A percentile compares a stretch with the other conserved stretches of the same genome.
Evolutionary conservation across 2,888 invertebrate genomes (phyloP).

Genomic region (Cactoblastis cactorum): DNA sequence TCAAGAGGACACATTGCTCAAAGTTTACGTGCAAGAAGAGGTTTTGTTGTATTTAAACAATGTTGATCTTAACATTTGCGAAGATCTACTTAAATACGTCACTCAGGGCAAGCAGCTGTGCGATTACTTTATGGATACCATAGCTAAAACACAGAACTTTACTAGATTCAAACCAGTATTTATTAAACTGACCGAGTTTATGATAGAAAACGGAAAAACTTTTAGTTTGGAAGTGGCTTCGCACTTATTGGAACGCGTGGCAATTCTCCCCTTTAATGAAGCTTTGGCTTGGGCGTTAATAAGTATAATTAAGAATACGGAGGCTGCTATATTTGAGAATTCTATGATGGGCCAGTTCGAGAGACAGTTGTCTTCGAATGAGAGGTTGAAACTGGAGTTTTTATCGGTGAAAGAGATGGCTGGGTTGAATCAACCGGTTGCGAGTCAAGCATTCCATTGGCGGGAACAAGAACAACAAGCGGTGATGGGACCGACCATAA

Average conservation of each 20-base stretch:
- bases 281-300: constrained; percentile 39
- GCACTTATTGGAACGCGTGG: constrained; percentile 53
- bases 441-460: neutral
- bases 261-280: constrained; percentile 51
- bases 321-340: constrained; percentile 37
- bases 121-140: constrained; percentile 44
- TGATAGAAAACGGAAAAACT: constrained; percentile 32
- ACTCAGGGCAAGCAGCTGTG: constrained; percentile 33
- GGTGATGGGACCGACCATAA: too few species aligned
- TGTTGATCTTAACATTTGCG: constrained; percentile 34
- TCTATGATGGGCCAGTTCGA: constrained; percentile 43
- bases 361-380: constrained; percentile 32
- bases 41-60: constrained; percentile 46
- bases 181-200: constrained; percentile 44
- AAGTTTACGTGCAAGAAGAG: constrained; percentile 36
- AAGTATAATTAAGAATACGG: constrained; percentile 43
- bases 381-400: constrained; percentile 32
- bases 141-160: constrained; percentile 61
- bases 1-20: constrained; percentile 27
- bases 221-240: constrained; percentile 39
- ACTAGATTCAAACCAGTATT: constrained; percentile 56
- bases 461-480: too few species aligned
- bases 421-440: constrained; percentile 9
- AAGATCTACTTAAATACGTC: constrained; percentile 37
- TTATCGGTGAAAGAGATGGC: constrained; percentile 22